A percentile compares a stretch with the other conserved stretches of the same genome.
phyloP scores from a whole-genome alignment of 2,888 invertebrate species.

The Neocrepidodera transversa region DNA sequence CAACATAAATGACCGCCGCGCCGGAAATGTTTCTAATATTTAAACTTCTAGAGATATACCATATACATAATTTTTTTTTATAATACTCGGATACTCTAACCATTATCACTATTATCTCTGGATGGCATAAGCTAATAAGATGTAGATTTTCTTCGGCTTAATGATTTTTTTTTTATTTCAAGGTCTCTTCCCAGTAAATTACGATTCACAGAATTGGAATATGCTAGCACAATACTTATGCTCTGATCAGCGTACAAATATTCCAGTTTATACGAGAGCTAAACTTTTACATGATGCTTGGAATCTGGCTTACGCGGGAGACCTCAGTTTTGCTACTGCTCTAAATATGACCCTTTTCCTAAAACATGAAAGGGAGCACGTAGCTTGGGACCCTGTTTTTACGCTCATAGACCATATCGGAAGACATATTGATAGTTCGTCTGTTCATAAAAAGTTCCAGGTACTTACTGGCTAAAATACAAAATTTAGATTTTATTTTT shows the following conservation, averaged over 20 bases:
- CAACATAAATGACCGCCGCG: too few species aligned
- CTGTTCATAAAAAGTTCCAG: slow-evolving; percentile 75
- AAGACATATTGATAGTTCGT: slow-evolving; percentile 72
- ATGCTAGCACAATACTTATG: slow-evolving; percentile 71
- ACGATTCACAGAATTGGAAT: slow-evolving; percentile 80
- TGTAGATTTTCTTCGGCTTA: too few species aligned
- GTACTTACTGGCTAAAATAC: slow-evolving; percentile 56
- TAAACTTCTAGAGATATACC: too few species aligned
- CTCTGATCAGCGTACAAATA: slow-evolving; percentile 63
- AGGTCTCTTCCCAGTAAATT: slow-evolving; percentile 85
- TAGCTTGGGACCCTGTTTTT: slow-evolving; percentile 85
- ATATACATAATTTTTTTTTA: too few species aligned
- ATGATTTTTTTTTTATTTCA: slow-evolving; percentile 50
- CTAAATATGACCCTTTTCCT: slow-evolving; percentile 82
- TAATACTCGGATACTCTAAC: too few species aligned
- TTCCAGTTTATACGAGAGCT: slow-evolving; percentile 77
- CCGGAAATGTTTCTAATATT: neutral
- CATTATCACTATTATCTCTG: too few species aligned
- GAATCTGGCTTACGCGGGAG: slow-evolving; percentile 76
- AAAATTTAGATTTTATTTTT: too few species aligned
- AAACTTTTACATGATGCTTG: slow-evolving; percentile 80
- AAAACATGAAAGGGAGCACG: slow-evolving; percentile 73
- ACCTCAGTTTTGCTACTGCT: slow-evolving; percentile 76
- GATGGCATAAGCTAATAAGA: too few species aligned
- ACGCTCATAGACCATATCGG: slow-evolving; percentile 84